Base-by-base conservation (phyloP, 2,888 invertebrate genomes). In the Bugulina stolonifera region DNA sequence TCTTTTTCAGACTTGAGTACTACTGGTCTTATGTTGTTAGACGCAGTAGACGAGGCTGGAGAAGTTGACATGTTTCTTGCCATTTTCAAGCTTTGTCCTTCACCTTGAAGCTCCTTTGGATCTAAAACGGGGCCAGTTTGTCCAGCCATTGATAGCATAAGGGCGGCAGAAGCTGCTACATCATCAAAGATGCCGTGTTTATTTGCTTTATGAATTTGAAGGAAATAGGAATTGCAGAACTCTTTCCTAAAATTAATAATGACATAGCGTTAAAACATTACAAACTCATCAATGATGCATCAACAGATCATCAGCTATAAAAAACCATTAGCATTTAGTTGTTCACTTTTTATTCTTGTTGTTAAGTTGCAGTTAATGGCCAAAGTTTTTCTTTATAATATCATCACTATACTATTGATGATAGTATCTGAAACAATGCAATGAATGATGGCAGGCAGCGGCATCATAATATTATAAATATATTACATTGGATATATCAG, bases 171-270 rank as follows among this genome's bases (percentile, higher is more conserved):
- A 27, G 64, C 64, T 29, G 64, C 27, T 14, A 27, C 64, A 14
- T 64, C 64, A 72, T 75, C 75, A 71, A 75, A 77, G 10, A 83
- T 78, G 35, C 81, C 81, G 75, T 84, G 84, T 74, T 83, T 84
- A 76, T 82, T 83, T 52, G 82, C 80, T 75, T 79, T 81, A 78
- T 83, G 84, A 69, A 83, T 78, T 73, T 81, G 81, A 72, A 84
- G 77, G 77, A 83, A 82, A 76, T 83, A 81, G 72, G 79, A 78
- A 76, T 83, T 82, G 76, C 82, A 81, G 76, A 84, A 81, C 74
- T 83, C 82, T 75, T 84, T 82, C 85, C 92, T 64, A 32, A 64
- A 64, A 64, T 64, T 64, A 27, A 64, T 64, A 64, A 32, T 32
- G 64, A 64, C 64, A 64, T 64, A 64, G 64, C 64, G 32, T 64